These are phyloP conservation scores for Oxygymnocypris stewartii DNA, from an alignment of 2,113 vertebrate genomes.

Conservation along the genomic window DNA sequence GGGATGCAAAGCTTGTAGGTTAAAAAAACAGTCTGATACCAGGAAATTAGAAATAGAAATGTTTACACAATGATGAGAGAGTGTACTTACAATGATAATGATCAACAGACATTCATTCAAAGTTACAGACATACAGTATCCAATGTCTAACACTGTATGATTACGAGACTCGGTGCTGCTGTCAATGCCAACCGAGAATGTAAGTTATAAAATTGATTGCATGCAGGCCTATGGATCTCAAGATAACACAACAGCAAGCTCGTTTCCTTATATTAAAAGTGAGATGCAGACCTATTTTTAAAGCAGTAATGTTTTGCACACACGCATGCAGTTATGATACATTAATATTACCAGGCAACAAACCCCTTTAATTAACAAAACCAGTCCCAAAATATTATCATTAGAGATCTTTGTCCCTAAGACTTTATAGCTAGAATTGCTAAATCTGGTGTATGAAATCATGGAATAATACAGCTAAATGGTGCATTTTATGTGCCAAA, in stretches of 20 bases:
- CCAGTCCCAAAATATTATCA: neutral
- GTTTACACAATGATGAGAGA: slow-evolving; percentile 12
- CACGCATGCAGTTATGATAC: neutral
- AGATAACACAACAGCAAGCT: neutral
- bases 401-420: neutral
- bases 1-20: neutral
- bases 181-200: slow-evolving; percentile 9
- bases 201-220: slow-evolving; percentile 18
- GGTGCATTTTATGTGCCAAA: neutral
- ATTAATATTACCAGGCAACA: neutral
- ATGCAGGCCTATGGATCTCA: neutral
- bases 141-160: neutral
- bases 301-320: neutral
- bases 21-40: neutral
- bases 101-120: neutral
- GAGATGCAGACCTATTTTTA: neutral
- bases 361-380: neutral
- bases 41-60: slow-evolving; percentile 9
- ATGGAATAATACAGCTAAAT: neutral
- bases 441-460: neutral
- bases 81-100: slow-evolving; percentile 28
- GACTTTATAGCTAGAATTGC: neutral
- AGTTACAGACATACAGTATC: neutral
- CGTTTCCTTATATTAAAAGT: neutral
- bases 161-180: neutral